These are phyloP conservation scores for Nephrotoma guestfalica DNA, from an alignment of 2,888 invertebrate genomes.

Conservation along the genomic window DNA sequence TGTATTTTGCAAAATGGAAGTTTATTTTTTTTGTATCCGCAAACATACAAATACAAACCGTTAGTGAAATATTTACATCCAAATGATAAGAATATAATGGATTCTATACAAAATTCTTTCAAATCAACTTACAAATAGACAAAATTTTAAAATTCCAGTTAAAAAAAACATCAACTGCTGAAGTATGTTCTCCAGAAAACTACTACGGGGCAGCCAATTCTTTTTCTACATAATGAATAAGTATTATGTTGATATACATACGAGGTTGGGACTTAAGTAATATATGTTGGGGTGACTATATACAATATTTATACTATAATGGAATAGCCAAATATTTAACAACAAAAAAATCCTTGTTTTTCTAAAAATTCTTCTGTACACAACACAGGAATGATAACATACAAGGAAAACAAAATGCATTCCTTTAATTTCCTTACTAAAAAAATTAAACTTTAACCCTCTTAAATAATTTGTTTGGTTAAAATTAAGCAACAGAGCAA, in stretches of 20 bases:
- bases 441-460: not conserved
- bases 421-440: not conserved
- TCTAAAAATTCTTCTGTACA: not conserved
- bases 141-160: not conserved
- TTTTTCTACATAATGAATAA: not conserved
- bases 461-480: not conserved
- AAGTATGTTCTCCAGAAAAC: not conserved
- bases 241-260: not conserved
- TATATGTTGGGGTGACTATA: not conserved
- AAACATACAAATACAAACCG: not conserved
- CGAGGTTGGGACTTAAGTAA: not conserved
- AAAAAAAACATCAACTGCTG: not conserved
- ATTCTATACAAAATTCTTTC: not conserved
- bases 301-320: not conserved
- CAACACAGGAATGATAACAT: not conserved
- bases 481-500: not conserved
- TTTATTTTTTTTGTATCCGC: too few species aligned
- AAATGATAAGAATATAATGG: not conserved
- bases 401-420: not conserved
- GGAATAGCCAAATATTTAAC: not conserved
- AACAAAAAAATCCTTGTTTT: not conserved
- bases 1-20: too few species aligned
- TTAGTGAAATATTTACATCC: not conserved
- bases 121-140: not conserved
- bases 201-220: not conserved